A percentile compares a stretch with the other conserved stretches of the same genome.
These are phyloP conservation scores for Cuculus canorus DNA, from an alignment of 2,797 vertebrate genomes.

Conservation along the genomic window DNA sequence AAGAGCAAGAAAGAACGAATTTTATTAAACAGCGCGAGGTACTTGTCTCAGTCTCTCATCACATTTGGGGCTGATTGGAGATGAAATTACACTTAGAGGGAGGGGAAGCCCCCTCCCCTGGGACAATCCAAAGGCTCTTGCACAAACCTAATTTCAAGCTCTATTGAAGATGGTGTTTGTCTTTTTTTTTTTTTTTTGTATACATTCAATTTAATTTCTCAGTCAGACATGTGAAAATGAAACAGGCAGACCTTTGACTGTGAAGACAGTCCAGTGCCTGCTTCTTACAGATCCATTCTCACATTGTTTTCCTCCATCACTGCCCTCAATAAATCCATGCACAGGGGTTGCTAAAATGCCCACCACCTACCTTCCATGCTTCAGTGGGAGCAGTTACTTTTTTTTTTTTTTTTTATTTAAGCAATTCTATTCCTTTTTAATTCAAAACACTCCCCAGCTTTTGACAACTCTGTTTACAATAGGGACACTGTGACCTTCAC, in stretches of 20 bases:
- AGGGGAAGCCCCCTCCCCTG: slow-evolving; percentile 20
- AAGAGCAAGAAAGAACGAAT: slow-evolving; percentile 15
- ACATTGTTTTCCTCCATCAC: background rate
- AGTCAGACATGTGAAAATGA: slow-evolving; percentile 31
- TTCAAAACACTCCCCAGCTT: slow-evolving; percentile 18
- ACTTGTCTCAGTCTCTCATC: slow-evolving; percentile 6
- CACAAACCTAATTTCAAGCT: slow-evolving; percentile 74
- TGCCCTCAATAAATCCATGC: background rate
- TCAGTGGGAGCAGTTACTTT: background rate
- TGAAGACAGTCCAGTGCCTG: background rate
- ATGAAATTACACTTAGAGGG: slow-evolving; percentile 25
- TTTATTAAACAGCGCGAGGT: background rate
- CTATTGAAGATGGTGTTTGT: slow-evolving; percentile 50
- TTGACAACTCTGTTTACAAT: background rate
- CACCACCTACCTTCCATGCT: background rate
- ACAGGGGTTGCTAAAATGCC: background rate
- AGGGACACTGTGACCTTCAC: slow-evolving; percentile 23
- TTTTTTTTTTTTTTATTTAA: background rate
- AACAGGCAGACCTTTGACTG: slow-evolving; percentile 55
- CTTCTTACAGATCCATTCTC: slow-evolving; percentile 17
- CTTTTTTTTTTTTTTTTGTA: background rate
- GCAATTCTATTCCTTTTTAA: slow-evolving; percentile 15
- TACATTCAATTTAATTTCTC: slow-evolving; percentile 59
- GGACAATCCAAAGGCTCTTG: slow-evolving; percentile 13
- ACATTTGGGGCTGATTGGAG: background rate